Base-by-base conservation (phyloP, 2,888 invertebrate genomes). In the Morpho deidamia region DNA sequence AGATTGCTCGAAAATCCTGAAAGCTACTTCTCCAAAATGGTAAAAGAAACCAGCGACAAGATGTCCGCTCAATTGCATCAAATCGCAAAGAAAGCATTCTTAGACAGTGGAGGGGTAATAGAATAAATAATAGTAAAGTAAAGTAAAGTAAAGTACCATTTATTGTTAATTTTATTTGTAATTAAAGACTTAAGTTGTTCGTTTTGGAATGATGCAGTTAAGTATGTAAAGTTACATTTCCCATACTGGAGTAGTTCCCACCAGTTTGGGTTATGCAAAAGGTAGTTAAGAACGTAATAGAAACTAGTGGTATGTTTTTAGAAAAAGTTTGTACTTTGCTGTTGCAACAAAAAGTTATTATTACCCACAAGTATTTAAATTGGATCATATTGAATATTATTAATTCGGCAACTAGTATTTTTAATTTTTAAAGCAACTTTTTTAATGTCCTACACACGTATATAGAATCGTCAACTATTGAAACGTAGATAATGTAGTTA, bases 1-100 rank as follows among this genome's bases (percentile, higher is more conserved):
- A 83, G 91, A 55, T 79, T 95, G 50, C 87, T 95, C 38, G 89
- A 79, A 63, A 91, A 92, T 62, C 83, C 91, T 1, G 83, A 92
- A 4, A 92, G 94, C 5, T 77, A 91, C 53, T 92, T 95, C 57
- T 77, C 91, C 2, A 91, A 91, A 70, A 95, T 95, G 95, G 93
- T 95, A 0, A 90, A 92, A 51, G 93, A 94, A 69, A 93, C 94
- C 45, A 94, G 93, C 59, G 90, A 87, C 33, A 84, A 81, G 59
- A 92, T 92, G 88, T 81, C 86, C 10, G 67, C 77, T 35, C 86
- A 86, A 60, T 75, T 90, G 7, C 74, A 77, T 64, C 70, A 82
- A 70, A 83, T 88, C 58, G 90, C 90, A 9, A 86, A 83, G 66
- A 80, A 83, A 63, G 87, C 89, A 53, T 90, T 78, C 65, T 64